Percentiles rank a stretch among this genome's conserved stretches.
Conservation (phyloP, 2,888 invertebrate species). For the Caenorhabditis sp. region DNA sequence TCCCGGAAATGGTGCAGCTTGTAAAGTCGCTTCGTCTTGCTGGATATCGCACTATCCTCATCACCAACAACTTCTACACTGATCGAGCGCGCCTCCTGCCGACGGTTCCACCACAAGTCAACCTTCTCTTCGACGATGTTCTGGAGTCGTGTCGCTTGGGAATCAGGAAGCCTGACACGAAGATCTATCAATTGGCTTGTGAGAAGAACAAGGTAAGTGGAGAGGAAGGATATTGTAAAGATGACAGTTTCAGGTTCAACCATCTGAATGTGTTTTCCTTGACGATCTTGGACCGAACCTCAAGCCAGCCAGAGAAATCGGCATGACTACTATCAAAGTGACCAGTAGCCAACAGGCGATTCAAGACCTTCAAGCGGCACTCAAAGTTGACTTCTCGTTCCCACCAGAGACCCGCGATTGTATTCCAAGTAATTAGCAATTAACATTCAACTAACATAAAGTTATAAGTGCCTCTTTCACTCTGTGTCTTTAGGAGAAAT, state of each 20-base stretch:
- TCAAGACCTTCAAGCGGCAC: conserved; percentile 49
- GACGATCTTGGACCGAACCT: conserved; percentile 84
- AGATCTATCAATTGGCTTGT: conserved; percentile 83
- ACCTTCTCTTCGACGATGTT: conserved; percentile 78
- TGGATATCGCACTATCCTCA: conserved; percentile 84
- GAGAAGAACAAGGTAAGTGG: conserved; percentile 71
- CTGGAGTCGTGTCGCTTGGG: conserved; percentile 84
- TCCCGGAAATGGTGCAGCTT: conserved; percentile 58
- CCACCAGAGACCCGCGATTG: conserved; percentile 70
- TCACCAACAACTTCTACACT: conserved; percentile 84
- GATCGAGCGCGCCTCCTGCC: conserved; percentile 76
- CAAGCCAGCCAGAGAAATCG: conserved; percentile 83
- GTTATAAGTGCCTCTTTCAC: background rate
- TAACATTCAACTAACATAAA: conserved; percentile 29
- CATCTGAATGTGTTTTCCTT: conserved; percentile 82
- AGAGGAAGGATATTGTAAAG: background rate
- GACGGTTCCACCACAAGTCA: conserved; percentile 65
- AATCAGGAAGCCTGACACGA: conserved; percentile 84
- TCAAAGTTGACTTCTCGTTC: conserved; percentile 42
- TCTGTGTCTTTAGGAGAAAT: conserved; percentile 60
- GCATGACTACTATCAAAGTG: conserved; percentile 84
- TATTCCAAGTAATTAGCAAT: conserved; percentile 57
- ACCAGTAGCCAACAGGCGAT: conserved; percentile 54
- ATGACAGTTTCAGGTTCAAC: conserved; percentile 39
- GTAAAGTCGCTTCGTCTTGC: conserved; percentile 81